Base-by-base conservation (phyloP, 2,888 invertebrate genomes). In the Prosapia bicincta region DNA sequence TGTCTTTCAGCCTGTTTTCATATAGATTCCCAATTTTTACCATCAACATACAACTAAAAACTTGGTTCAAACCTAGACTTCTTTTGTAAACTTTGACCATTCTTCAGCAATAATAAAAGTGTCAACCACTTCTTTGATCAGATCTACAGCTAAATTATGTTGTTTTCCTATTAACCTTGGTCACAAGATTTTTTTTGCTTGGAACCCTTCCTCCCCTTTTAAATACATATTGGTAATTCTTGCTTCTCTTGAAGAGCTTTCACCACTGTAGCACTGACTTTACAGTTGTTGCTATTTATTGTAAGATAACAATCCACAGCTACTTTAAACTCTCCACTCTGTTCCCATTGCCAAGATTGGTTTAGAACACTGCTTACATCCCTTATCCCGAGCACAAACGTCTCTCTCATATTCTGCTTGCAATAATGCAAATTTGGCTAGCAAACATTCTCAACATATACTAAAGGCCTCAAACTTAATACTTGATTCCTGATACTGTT, bases 391-490 rank as follows among this genome's bases (percentile, higher is more conserved):
- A 79, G 84, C 85, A 78, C 85, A 87, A 80, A 86, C 87, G 43
- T 88, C 86, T 74, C 85, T 85, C 78, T 90, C 88, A 82, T 89
- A 90, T 82, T 90, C 90, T 0, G 87, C 87, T 83, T 92, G 90
- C 10, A 95, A 84, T 68, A 90, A 88, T 25, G 89, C 88, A 76
- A 93, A 85, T 78, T 90, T 90, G 32, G 88, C 86, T 0, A 97
- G 96, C 24, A 96, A 85, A 83, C 99, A 98, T 84, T 99, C 98
- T 82, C 97, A 93, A 80, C 97, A 96, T 10, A 99, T 94, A 68
- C 98, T 90, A 71, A 97, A 87, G 0, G 99, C 99, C 84, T 99
- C 99, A 66, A 95, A 93, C 94, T 97, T 98, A 90, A 98, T 91
- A 74, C 93, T 95, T 85, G 88, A 87, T 73, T 89, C 88, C 87